Percentiles rank a stretch among this genome's conserved stretches.
Evolutionary conservation across 1,140 invertebrate species (phyloP).

Genomic region (Spodoptera litura): DNA sequence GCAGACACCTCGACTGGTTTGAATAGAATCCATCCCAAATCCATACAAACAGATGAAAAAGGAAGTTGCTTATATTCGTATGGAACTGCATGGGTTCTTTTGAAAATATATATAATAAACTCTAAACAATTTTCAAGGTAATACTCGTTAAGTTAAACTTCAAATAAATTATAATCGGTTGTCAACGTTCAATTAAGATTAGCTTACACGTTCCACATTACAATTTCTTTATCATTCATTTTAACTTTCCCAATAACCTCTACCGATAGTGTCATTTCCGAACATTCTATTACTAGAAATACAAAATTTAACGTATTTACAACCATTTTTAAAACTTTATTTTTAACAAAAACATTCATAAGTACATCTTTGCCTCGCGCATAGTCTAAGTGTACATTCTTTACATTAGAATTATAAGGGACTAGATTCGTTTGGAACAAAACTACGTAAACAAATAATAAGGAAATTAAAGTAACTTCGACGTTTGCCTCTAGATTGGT

Average conservation of each 20-base stretch:
- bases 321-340: constrained; percentile 77
- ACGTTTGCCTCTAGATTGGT: constrained; percentile 50
- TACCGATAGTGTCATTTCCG: constrained; percentile 76
- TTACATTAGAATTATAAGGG: constrained; percentile 74
- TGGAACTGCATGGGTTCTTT: constrained; percentile 77
- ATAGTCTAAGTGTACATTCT: constrained; percentile 83
- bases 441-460: constrained; percentile 47
- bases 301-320: constrained; percentile 86
- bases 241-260: constrained; percentile 67
- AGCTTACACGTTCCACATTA: constrained; percentile 64
- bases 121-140: constrained; percentile 46
- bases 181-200: constrained; percentile 66
- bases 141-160: constrained; percentile 37
- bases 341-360: constrained; percentile 82
- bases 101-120: constrained; percentile 38
- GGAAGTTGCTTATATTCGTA: constrained; percentile 83
- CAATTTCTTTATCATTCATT: constrained; percentile 65
- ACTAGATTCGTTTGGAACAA: constrained; percentile 79
- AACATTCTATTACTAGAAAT: constrained; percentile 85
- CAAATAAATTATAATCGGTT: constrained; percentile 57
- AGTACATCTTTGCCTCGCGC: constrained; percentile 81
- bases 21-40: constrained; percentile 76
- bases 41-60: constrained; percentile 81
- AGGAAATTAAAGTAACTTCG: constrained; percentile 53
- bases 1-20: constrained; percentile 54